Evolutionary conservation across 2,888 invertebrate species (phyloP).

Genomic region (Galeopsomyia nigrocyanea): DNA sequence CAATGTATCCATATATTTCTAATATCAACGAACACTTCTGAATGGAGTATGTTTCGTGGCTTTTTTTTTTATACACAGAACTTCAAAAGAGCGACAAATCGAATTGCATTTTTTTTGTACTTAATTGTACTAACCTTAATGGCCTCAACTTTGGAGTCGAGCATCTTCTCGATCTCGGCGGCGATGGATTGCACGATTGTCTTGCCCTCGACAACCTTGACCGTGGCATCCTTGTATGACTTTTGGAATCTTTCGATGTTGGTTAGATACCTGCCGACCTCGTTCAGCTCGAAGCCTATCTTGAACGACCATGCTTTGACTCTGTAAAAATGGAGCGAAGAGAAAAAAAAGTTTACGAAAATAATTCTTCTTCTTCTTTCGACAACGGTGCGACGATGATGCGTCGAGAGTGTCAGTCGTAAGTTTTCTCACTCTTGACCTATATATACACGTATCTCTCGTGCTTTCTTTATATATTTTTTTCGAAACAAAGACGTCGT

Average conservation of each 20-base stretch:
- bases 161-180: conserved; percentile 87
- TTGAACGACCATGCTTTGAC: conserved; percentile 87
- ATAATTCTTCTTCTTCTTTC: background rate
- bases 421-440: too few relatives aligned
- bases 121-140: conserved; percentile 75
- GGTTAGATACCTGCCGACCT: conserved; percentile 85
- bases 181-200: conserved; percentile 86
- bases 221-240: conserved; percentile 85
- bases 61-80: too few relatives aligned
- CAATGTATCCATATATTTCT: too few relatives aligned
- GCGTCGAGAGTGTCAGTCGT: too few relatives aligned
- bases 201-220: conserved; percentile 82
- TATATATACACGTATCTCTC: too few relatives aligned
- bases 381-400: background rate
- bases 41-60: too few relatives aligned
- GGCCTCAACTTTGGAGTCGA: conserved; percentile 89
- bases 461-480: too few relatives aligned
- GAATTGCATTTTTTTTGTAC: background rate
- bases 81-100: background rate
- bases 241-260: conserved; percentile 84
- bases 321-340: conserved; percentile 66
- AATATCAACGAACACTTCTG: too few relatives aligned
- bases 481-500: too few relatives aligned
- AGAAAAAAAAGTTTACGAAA: background rate
- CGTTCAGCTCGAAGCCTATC: conserved; percentile 83